Evolutionary conservation across 2,797 vertebrate species (phyloP).

Genomic region (Phylloscopus collybita): DNA sequence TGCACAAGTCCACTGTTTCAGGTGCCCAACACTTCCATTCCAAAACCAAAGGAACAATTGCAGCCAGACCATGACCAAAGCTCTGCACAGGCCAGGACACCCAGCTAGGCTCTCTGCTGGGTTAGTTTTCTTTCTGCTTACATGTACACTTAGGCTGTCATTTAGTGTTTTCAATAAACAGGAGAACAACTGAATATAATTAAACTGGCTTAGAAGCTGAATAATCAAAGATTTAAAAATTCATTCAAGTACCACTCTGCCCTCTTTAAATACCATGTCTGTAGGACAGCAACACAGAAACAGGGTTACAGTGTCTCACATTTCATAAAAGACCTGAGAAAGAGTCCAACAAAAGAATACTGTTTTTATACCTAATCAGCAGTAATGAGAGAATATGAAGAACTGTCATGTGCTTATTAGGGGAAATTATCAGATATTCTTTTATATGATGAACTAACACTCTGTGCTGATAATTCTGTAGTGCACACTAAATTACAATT

Average conservation of each 20-base stretch:
- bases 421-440: constrained; percentile 81
- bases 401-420: constrained; percentile 81
- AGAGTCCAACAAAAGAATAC: constrained; percentile 67
- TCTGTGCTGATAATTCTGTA: constrained; percentile 79
- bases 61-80: not conserved
- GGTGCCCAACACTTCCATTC: not conserved
- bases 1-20: not conserved
- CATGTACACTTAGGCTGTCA: not conserved
- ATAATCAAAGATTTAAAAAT: not conserved
- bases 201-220: not conserved
- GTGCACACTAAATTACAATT: constrained; percentile 84
- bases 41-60: not conserved
- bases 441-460: constrained; percentile 79
- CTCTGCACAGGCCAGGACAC: not conserved
- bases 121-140: not conserved
- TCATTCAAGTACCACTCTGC: constrained; percentile 14
- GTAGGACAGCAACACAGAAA: not conserved
- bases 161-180: not conserved
- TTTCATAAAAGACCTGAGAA: constrained; percentile 43
- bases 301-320: constrained; percentile 13
- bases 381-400: constrained; percentile 79
- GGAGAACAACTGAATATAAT: not conserved
- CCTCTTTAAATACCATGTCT: constrained; percentile 27
- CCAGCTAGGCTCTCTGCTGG: not conserved
- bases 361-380: constrained; percentile 75